Percentiles rank a stretch among this genome's conserved stretches.
Conservation (phyloP, 2,888 invertebrate genomes). For the Apantesis nais region DNA sequence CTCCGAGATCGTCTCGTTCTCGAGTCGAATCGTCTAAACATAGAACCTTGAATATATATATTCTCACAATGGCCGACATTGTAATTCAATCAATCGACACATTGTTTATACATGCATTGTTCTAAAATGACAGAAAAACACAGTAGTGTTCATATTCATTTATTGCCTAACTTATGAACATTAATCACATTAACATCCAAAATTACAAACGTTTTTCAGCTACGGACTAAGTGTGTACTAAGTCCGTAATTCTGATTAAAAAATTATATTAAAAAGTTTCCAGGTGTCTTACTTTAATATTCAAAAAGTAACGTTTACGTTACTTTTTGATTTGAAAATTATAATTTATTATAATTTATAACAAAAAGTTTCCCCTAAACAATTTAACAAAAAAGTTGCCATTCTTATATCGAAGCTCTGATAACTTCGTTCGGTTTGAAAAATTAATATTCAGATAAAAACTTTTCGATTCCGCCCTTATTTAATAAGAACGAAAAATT, state of each 20-base stretch:
- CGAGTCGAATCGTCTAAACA: too few relatives aligned
- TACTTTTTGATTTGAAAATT: too few relatives aligned
- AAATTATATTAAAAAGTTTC: background rate
- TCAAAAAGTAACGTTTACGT: background rate
- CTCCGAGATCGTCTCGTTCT: too few relatives aligned
- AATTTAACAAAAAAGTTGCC: background rate
- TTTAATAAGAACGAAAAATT: background rate
- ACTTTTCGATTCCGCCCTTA: background rate
- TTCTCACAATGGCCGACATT: background rate
- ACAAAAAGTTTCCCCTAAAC: constrained; percentile 4
- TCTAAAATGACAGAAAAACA: background rate
- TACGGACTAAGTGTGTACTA: background rate
- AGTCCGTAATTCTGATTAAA: background rate
- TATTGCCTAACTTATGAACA: background rate
- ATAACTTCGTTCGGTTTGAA: background rate
- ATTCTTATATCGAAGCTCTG: background rate
- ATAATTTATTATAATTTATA: background rate
- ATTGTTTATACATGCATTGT: background rate
- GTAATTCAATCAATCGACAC: background rate
- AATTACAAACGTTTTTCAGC: background rate
- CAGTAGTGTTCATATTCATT: background rate
- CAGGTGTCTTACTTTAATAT: background rate
- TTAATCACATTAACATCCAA: background rate
- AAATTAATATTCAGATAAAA: constrained; percentile 1
- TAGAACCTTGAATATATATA: background rate